Conservation (phyloP, 2,888 invertebrate species). For the Trichopria drosophilae region DNA sequence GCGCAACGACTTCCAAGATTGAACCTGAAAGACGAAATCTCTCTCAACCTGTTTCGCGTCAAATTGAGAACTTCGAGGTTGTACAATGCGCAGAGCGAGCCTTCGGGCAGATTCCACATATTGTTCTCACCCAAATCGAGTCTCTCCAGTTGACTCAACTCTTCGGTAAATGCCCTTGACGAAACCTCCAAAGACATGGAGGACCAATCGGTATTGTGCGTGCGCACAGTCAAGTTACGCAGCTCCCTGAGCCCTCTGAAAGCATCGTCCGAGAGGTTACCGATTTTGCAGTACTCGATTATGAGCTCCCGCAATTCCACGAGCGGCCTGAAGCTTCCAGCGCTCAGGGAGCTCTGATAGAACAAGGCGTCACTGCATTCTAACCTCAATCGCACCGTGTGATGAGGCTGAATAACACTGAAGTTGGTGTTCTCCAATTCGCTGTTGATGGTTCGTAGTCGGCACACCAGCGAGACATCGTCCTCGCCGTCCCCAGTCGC, state of each 20-base stretch:
- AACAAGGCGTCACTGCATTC: constrained; percentile 81
- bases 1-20: constrained; percentile 70
- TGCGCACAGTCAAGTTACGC: constrained; percentile 77
- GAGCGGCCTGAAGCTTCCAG: constrained; percentile 76
- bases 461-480: constrained; percentile 73
- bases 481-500: constrained; percentile 69
- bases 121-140: constrained; percentile 80
- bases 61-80: constrained; percentile 77
- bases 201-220: constrained; percentile 83
- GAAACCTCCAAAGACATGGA: constrained; percentile 78
- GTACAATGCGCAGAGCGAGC: constrained; percentile 74
- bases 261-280: constrained; percentile 79
- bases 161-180: constrained; percentile 73
- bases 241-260: constrained; percentile 78
- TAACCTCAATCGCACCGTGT: constrained; percentile 74
- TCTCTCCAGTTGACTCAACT: constrained; percentile 72
- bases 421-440: constrained; percentile 81
- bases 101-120: constrained; percentile 78
- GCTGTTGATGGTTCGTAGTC: constrained; percentile 77
- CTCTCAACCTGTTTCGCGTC: constrained; percentile 77
- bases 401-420: constrained; percentile 80
- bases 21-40: constrained; percentile 74
- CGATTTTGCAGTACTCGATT: constrained; percentile 82
- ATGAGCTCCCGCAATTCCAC: constrained; percentile 76
- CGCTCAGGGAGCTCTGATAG: constrained; percentile 77